Base-by-base conservation (phyloP, 2,888 invertebrate species). In the Gisinianus flammeolus region DNA sequence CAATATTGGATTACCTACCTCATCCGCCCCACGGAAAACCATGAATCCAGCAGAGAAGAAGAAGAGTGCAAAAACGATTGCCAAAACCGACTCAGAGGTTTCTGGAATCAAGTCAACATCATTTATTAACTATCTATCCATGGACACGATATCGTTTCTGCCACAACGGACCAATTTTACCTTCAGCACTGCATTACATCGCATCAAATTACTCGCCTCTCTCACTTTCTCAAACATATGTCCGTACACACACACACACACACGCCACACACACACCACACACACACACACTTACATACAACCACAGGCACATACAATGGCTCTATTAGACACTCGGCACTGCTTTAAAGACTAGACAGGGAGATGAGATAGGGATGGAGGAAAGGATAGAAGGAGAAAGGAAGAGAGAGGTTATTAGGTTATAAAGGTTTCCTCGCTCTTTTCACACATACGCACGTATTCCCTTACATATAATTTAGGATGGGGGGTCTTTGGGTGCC, bases 21-120 rank as follows among this genome's bases (percentile, higher is more conserved):
- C 58, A 22, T 58, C 58, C 22, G 58, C 58, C 10, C 58, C 82
- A 58, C 82, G 80, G 73, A 82, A 82, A 26, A 80, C 78, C 81
- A 81, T 81, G 80, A 82, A 82, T 64, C 81, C 82, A 22, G 81
- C 74, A n/a, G 82, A 79, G 76, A 82, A 82, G 77, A 82, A 82
- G 54, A 81, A 81, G 30, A 82, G 73, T 6, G 80, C 77, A 74
- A 81, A 82, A 22, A 80, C 12, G 26, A 82, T 67, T 12, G 82
- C 80, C 71, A 82, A 69, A n/a, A 80, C 70, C 12, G 80, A 76
- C 30, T 56, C 75, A 22, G 79, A 69, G 54, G 81, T 80, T 71
- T 69, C 82, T 82, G 78, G 33, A 77, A 80, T 44, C 58, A 80
- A 76, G 44, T 33, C 26, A 72, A 78, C 58, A 73, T 70, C 68